phyloP scores from a whole-genome alignment of 2,797 vertebrate genomes.

The Tarsius wallacei region DNA sequence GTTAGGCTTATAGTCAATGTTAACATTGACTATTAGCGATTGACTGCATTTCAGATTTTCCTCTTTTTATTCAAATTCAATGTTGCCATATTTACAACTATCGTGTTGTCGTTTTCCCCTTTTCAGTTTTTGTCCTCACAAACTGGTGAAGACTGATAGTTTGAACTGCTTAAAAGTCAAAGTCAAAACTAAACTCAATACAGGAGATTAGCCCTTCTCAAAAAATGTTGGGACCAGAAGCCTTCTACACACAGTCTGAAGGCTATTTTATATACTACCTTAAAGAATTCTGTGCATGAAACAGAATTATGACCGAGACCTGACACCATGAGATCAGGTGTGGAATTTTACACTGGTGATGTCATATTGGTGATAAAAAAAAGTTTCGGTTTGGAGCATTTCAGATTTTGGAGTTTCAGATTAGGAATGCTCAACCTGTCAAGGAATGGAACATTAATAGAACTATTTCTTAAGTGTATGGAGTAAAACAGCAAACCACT shows the following conservation, averaged over 20 bases:
- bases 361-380: too few species aligned
- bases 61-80: background rate
- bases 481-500: background rate
- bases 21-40: too few species aligned
- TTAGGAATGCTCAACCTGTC: background rate
- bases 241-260: background rate
- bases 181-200: background rate
- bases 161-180: conserved; percentile 6
- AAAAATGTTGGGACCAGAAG: background rate
- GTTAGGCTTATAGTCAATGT: too few species aligned
- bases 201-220: background rate
- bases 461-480: background rate
- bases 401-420: background rate
- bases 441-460: background rate
- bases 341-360: background rate
- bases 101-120: background rate
- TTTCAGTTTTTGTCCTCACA: background rate
- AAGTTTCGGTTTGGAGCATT: background rate
- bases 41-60: too few species aligned
- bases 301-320: background rate
- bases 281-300: background rate
- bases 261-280: background rate
- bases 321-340: background rate
- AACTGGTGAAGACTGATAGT: background rate
- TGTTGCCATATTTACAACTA: background rate